These are phyloP conservation scores for Kryptolebias marmoratus DNA, from an alignment of 2,113 vertebrate species.

Conservation along the genomic window DNA sequence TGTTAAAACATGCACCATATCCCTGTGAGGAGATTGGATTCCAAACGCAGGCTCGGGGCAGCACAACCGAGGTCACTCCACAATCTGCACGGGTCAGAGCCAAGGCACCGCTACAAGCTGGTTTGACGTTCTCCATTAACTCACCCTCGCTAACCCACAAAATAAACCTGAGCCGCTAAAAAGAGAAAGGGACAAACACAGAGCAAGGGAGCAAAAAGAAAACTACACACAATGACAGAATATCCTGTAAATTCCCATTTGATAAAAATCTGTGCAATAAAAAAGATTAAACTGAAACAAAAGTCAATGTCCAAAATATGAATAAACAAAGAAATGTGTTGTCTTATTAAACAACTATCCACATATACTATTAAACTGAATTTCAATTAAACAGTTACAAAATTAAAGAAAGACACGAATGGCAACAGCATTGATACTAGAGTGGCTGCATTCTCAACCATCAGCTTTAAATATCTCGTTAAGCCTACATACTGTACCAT, in stretches of 20 bases:
- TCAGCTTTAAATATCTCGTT: background rate
- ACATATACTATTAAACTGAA: too few species aligned
- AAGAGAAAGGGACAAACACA: conserved; percentile 3
- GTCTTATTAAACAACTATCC: too few species aligned
- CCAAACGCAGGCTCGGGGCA: conserved; percentile 60
- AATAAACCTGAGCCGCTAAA: conserved; percentile 57
- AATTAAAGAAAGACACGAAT: conserved; percentile 6
- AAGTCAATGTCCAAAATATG: background rate
- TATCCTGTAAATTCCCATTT: background rate
- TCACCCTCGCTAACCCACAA: conserved; percentile 52
- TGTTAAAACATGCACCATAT: conserved; percentile 73
- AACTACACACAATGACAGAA: background rate
- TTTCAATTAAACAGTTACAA: background rate
- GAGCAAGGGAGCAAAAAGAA: background rate
- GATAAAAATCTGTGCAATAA: background rate
- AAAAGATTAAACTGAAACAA: background rate
- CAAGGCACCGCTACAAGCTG: conserved; percentile 64
- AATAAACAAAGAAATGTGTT: background rate
- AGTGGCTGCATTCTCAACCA: conserved; percentile 42
- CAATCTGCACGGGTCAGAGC: conserved; percentile 78
- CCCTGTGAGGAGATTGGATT: conserved; percentile 78
- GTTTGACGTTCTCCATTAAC: conserved; percentile 78
- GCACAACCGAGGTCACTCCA: conserved; percentile 67
- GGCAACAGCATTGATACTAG: background rate
- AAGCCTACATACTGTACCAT: conserved; percentile 10